Percentiles rank a stretch among this genome's conserved stretches.
phyloP scores from a whole-genome alignment of 2,797 vertebrate species.

The Melanotaenia trifasciata region DNA sequence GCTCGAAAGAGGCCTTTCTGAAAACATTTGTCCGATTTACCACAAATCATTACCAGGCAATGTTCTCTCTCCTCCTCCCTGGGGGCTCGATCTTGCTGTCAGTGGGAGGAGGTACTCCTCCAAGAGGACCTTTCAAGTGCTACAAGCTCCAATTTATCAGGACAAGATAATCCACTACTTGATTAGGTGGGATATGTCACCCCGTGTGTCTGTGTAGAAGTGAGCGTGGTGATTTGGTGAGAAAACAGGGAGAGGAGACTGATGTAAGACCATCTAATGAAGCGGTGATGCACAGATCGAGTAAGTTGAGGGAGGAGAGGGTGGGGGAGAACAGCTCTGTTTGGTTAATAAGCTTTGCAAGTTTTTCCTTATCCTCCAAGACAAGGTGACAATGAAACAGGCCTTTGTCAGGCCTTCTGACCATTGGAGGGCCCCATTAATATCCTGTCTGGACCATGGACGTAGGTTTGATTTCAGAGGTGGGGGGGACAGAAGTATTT shows the following conservation, averaged over 20 bases:
- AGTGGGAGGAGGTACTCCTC: conserved; percentile 74
- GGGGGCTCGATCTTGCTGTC: conserved; percentile 82
- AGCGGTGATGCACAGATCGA: conserved; percentile 65
- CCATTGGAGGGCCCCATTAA: conserved; percentile 75
- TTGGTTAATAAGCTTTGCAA: conserved; percentile 78
- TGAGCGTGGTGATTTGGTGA: conserved; percentile 34
- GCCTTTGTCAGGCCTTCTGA: conserved; percentile 71
- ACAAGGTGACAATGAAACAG: conserved; percentile 82
- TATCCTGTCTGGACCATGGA: conserved; percentile 77
- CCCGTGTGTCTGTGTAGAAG: conserved; percentile 31
- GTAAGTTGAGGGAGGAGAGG: conserved; percentile 40
- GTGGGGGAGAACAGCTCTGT: conserved; percentile 53
- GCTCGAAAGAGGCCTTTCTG: conserved; percentile 72
- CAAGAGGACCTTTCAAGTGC: conserved; percentile 81
- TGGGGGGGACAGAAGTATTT: too few relatives aligned
- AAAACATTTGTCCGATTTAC: conserved; percentile 85
- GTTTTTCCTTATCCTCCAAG: conserved; percentile 79
- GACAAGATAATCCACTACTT: conserved; percentile 86
- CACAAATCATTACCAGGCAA: conserved; percentile 84
- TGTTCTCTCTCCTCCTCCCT: conserved; percentile 77
- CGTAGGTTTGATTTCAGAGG: too few relatives aligned
- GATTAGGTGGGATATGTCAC: conserved; percentile 85
- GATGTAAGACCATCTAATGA: conserved; percentile 73
- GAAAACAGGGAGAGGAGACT: conserved; percentile 51
- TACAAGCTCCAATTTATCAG: conserved; percentile 85